Conservation (phyloP, 2,113 vertebrate species). For the Dasyornis broadbenti region DNA sequence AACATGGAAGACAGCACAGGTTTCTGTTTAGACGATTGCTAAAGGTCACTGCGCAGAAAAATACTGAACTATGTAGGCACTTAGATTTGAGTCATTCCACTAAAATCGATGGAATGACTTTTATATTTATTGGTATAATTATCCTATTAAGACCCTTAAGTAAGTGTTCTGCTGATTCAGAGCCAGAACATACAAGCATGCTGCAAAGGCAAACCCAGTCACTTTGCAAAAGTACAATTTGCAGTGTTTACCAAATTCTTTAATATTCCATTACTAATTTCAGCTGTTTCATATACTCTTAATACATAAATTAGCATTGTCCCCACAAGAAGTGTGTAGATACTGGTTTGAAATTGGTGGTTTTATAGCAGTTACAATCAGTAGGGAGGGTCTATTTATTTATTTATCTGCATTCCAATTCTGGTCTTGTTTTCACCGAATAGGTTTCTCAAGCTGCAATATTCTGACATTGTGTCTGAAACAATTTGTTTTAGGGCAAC, state of each 20-base stretch:
- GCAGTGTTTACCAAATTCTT: neutral
- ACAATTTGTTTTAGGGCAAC: neutral
- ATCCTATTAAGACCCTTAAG: conserved; percentile 5
- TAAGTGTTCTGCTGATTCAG: conserved; percentile 11
- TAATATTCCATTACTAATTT: neutral
- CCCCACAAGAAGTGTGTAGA: rapidly evolving
- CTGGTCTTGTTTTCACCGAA: neutral
- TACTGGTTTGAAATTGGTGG: neutral
- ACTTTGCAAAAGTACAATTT: neutral
- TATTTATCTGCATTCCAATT: neutral
- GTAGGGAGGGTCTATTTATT: neutral
- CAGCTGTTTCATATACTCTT: neutral
- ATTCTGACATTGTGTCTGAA: neutral
- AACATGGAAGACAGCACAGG: rapidly evolving
- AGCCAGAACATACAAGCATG: neutral
- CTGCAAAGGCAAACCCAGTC: neutral
- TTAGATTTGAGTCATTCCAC: neutral
- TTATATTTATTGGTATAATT: neutral
- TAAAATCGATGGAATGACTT: neutral
- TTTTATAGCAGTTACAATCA: neutral
- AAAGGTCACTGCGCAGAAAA: neutral
- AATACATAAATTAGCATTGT: neutral
- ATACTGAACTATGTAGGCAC: neutral
- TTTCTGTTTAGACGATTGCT: neutral
- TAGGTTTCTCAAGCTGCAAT: neutral